Percentiles rank a stretch among this genome's conserved stretches.
phyloP scores from a whole-genome alignment of 35 echinoderm and acorn worm species.

The Heliocidaris erythrogramma region DNA sequence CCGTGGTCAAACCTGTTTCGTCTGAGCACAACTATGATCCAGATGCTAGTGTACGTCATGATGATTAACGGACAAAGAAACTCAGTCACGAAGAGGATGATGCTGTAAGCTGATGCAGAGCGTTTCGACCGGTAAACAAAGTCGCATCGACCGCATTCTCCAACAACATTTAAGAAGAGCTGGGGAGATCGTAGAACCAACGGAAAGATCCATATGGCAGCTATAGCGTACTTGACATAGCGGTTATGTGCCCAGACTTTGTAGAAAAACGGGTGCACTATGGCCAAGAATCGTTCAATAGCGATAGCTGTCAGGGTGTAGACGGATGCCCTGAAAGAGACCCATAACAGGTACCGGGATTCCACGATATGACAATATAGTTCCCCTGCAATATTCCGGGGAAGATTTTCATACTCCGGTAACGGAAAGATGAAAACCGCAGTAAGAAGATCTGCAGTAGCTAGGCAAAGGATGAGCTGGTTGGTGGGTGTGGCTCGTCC shows the following conservation, averaged over 20 bases:
- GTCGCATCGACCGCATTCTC: background rate
- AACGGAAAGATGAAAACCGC: background rate
- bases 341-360: background rate
- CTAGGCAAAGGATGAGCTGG: slow-evolving; percentile 1
- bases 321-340: background rate
- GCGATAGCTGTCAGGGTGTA: background rate
- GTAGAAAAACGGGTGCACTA: background rate
- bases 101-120: background rate
- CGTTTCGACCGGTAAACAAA: background rate
- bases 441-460: background rate
- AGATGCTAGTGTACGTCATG: background rate
- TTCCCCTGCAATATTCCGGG: background rate
- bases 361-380: background rate
- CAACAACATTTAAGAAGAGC: background rate
- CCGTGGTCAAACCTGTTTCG: background rate
- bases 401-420: background rate
- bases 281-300: too few relatives aligned
- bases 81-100: slow-evolving; percentile 9
- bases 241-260: background rate
- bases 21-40: background rate
- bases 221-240: background rate
- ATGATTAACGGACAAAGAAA: background rate
- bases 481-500: background rate
- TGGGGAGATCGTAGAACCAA: background rate
- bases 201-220: background rate